Base-by-base conservation (phyloP, 2,797 vertebrate species). In the Halcyon smyrnensis region DNA sequence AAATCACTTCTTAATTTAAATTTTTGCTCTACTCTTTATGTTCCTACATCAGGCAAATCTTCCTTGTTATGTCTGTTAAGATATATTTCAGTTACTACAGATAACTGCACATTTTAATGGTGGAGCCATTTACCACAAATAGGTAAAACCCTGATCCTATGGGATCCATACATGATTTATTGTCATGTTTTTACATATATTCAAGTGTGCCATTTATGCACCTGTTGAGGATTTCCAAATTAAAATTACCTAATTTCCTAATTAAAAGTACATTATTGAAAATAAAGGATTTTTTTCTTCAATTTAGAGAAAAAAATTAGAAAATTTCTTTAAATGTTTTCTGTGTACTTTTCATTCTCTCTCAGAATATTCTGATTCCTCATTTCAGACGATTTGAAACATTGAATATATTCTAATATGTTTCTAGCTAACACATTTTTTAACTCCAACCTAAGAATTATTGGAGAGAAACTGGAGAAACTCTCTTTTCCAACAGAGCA, bases 1-100 rank as follows among this genome's bases (percentile, higher is more conserved):
- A 97, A 96, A 95, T 95, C 21, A 85, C 19, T 95, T 90, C 84
- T 95, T 92, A 85, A 82, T 94, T 95, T 94, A 71, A 41, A 54
- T 89, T 94, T 91, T 90, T 67, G 23, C 34, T 95, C 82, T 93
- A 79, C 28, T 76, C 17, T 78, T 25, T 83, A 59, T 45, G 24
- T 59, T 95, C 74, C 76, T 67, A 93, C 96, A 96, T 86, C 46
- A 91, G 54, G 19, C 54, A 95, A 91, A 19, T 37, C 34, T 89
- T 95, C 53, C 53, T 37, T 94, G 27, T 87, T 81, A 95, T 78
- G 81, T 95, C 69, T 95, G 15, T 84, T 76, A 64, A 89, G 68
- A 93, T 21, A 11, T 59, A 73, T 15, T 67, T 57, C 32, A 79
- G 11, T 87, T 68, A 96, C 48, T 48, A 53, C 10, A 41, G 23